Conservation (phyloP, 2,797 vertebrate species). For the Eupleurogrammus muticus region DNA sequence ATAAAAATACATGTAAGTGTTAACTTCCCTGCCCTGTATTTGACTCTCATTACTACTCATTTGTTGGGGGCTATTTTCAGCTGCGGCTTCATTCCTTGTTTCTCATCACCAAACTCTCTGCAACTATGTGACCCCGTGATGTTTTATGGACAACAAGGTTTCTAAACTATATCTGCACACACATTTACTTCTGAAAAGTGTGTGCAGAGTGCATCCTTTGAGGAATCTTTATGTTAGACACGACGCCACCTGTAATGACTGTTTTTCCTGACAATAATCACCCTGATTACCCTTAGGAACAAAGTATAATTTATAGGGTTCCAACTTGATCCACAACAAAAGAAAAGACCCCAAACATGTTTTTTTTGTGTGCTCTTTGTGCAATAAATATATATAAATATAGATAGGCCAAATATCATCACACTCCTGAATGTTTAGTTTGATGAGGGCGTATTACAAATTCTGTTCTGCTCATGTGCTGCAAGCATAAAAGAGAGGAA, state of each 20-base stretch:
- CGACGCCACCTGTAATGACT: no score
- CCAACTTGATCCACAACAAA: neutral
- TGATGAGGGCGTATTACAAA: constrained; percentile 21
- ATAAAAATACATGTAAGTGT: no score
- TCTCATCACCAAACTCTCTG: no score
- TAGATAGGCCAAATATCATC: neutral
- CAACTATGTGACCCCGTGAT: no score
- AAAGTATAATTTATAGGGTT: neutral
- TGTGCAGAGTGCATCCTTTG: neutral
- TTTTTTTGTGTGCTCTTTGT: neutral
- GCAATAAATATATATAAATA: constrained; percentile 8
- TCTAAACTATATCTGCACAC: no score
- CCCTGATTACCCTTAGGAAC: neutral
- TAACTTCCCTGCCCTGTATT: no score
- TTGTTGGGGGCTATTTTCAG: no score
- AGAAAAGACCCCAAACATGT: neutral
- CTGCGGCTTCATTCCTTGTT: no score
- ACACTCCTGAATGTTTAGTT: neutral
- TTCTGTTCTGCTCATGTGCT: constrained; percentile 13
- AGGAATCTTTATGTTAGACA: neutral
- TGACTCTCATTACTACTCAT: no score
- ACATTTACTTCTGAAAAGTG: no score
- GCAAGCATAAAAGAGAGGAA: constrained; percentile 48
- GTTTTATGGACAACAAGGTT: no score
- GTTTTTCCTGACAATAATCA: no score